These are phyloP conservation scores for Anastatus disparis DNA, from an alignment of 1,140 invertebrate genomes.

Conservation along the genomic window DNA sequence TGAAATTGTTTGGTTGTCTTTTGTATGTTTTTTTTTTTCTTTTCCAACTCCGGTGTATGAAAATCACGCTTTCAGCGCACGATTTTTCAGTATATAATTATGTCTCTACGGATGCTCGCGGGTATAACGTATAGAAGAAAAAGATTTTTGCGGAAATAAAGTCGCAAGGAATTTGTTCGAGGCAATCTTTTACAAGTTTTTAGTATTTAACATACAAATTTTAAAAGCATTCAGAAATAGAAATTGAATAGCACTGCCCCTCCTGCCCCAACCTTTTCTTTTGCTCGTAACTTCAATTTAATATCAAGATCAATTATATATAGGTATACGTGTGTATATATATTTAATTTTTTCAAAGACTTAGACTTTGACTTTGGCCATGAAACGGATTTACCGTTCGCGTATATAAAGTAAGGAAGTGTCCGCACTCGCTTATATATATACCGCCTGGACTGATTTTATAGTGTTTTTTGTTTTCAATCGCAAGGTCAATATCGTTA, in stretches of 20 bases:
- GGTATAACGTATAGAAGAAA: no score
- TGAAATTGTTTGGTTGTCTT: no score
- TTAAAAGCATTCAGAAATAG: no score
- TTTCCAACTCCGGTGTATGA: no score
- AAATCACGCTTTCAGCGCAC: conserved; percentile 19
- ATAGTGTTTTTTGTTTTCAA: conserved; percentile 46
- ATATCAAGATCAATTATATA: conserved; percentile 31
- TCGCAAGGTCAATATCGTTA: conserved; percentile 46
- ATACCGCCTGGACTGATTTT: conserved; percentile 28
- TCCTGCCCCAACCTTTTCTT: conserved; percentile 6
- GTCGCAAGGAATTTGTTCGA: no score
- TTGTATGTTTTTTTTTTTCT: no score
- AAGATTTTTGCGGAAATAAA: conserved; percentile 33
- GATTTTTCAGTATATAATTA: conserved; percentile 33
- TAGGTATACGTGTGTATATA: no score
- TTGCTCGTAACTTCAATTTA: conserved; percentile 25
- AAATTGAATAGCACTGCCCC: background rate
- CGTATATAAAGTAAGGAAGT: background rate
- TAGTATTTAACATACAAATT: no score
- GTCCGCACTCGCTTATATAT: background rate
- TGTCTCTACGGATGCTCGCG: background rate
- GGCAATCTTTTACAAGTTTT: background rate
- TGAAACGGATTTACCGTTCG: conserved; percentile 38
- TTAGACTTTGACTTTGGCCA: conserved; percentile 1
- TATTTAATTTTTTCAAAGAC: no score